Evolutionary conservation across 2,888 invertebrate species (phyloP), one percentile per base, ranked within the genome.

Genomic region (Drosophila mayaguana): DNA sequence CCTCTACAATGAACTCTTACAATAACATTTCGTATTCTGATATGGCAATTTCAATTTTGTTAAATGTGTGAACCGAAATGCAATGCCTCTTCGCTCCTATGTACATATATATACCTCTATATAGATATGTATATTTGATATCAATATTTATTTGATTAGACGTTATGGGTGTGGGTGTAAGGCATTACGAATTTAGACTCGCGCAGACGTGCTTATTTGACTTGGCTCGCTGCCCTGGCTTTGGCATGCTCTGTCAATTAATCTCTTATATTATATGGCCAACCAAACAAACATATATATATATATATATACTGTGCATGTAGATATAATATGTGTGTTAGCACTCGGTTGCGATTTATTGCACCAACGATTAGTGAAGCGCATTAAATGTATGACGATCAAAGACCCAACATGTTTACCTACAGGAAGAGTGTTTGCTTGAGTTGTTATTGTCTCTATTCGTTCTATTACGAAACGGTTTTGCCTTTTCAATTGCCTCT

Each of bases 141-240:
- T 61, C 50, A 53, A 64, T 55, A 70, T 68, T 65, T 67, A 72
- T 83, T 78, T 78, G 65, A 82, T 79, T 69, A 71, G 65, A 51
- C 54, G 28, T 43, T 45, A 48, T 38, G 64, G 57, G 60, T 16
- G 78, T 72, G 62, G 75, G 70, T 60, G 65, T 38, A 25, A 61
- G 38, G 18, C 53, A 57, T 50, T 65, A 48, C 20, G 53, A 73
- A 73, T 73, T 63, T 51, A 61, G 63, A 61, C 63, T 53, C 63
- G 61, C n/a, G 51, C 20, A 57, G 63, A 66, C 66, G 78, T 78
- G 78, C 45, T 16, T 69, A 50, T 79, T 72, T 76, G 70, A 60
- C 78, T 84, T 72, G 85, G 75, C 82, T 43, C 51, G 34, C 45
- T 78, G 83, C 72, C 66, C 43, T 63, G 56, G 36, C 70, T 87